Evolutionary conservation across 2,113 vertebrate genomes (phyloP).

Genomic region (Girardinichthys multiradiatus): DNA sequence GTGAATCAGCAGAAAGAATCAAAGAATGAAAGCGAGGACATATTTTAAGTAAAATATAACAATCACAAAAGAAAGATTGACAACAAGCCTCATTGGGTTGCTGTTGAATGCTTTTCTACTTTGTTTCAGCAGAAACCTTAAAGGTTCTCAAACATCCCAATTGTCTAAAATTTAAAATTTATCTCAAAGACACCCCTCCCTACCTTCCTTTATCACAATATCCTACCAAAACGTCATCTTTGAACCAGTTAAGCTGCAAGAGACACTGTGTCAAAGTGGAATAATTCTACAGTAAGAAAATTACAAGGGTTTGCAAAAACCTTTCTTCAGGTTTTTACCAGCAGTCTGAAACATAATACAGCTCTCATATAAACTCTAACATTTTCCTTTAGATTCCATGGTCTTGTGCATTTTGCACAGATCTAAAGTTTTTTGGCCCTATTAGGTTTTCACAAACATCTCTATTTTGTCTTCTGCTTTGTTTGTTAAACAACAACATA

Average conservation of each 20-base stretch:
- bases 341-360: not conserved
- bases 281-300: not conserved
- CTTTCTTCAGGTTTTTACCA: not conserved
- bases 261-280: too few relatives aligned
- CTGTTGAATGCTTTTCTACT: too few relatives aligned
- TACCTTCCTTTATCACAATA: too few relatives aligned
- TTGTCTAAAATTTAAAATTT: not conserved
- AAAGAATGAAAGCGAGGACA: not conserved
- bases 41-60: not conserved
- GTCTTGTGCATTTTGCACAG: too few relatives aligned
- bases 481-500: too few relatives aligned
- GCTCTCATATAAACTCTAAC: too few relatives aligned
- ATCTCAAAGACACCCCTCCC: not conserved
- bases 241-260: too few relatives aligned
- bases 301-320: not conserved
- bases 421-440: too few relatives aligned
- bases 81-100: not conserved
- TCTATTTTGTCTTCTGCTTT: too few relatives aligned
- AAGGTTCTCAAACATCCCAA: not conserved
- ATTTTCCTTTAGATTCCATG: not conserved
- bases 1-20: constrained; percentile 31
- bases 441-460: too few relatives aligned
- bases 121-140: not conserved
- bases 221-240: too few relatives aligned
- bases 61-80: too few relatives aligned